Conservation (phyloP, 2,113 vertebrate species). For the Lasiurus cinereus region DNA sequence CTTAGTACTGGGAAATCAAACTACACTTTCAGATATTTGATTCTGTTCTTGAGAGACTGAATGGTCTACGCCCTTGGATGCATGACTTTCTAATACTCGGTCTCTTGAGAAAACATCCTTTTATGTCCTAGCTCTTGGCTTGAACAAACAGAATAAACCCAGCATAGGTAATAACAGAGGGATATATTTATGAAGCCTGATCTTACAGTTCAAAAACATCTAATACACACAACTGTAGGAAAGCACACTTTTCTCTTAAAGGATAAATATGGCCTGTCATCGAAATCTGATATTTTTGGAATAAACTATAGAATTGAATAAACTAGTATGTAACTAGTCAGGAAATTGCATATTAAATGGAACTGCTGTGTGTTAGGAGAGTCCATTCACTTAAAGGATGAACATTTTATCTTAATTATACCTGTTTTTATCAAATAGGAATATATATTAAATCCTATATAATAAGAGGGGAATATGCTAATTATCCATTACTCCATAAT, state of each 20-base stretch:
- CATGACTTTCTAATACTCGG: slow-evolving; percentile 55
- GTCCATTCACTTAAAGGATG: neutral
- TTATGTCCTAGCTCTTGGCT: slow-evolving; percentile 60
- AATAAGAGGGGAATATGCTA: no score
- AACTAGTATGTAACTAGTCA: neutral
- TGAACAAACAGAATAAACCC: slow-evolving; percentile 73
- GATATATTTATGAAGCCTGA: slow-evolving; percentile 64
- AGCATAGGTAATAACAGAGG: slow-evolving; percentile 44
- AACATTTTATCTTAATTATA: neutral
- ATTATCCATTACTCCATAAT: no score
- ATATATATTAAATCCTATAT: neutral
- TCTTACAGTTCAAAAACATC: slow-evolving; percentile 66
- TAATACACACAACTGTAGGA: slow-evolving; percentile 9
- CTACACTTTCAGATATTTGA: slow-evolving; percentile 58
- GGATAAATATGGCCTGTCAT: slow-evolving; percentile 25
- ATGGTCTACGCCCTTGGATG: slow-evolving; percentile 44
- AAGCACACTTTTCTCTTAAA: slow-evolving; percentile 64
- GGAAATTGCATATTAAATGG: neutral
- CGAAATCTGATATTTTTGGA: neutral
- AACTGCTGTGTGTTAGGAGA: neutral
- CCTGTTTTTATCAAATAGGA: slow-evolving; percentile 3
- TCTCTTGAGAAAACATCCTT: slow-evolving; percentile 67
- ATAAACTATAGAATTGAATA: neutral
- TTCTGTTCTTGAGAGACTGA: slow-evolving; percentile 53
- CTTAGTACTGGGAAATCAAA: slow-evolving; percentile 64